Evolutionary conservation across 2,888 invertebrate genomes (phyloP).

Genomic region (Psylliodes chrysocephalus): DNA sequence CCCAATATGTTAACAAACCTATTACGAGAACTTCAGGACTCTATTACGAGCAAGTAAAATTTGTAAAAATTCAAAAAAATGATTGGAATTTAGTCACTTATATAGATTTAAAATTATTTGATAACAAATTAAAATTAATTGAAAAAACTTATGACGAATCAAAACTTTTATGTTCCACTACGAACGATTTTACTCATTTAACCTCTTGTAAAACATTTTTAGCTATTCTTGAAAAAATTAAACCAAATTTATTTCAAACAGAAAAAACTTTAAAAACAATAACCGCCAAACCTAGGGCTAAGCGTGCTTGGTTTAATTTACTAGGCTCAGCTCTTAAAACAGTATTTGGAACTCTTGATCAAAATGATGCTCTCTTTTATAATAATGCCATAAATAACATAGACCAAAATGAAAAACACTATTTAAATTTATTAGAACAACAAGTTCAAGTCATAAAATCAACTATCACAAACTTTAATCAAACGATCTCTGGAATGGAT

Average conservation of each 20-base stretch:
- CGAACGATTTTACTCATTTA: background rate
- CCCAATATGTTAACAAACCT: background rate
- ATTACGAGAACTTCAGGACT: slow-evolving; percentile 20
- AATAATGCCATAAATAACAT: slow-evolving; percentile 33
- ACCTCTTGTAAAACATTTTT: slow-evolving; percentile 16
- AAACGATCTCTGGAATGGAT: slow-evolving; percentile 35
- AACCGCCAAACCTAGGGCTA: slow-evolving; percentile 8
- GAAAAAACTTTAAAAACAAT: background rate
- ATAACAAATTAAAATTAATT: slow-evolving; percentile 24
- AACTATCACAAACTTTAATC: slow-evolving; percentile 39
- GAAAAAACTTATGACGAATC: slow-evolving; percentile 21
- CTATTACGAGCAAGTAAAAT: slow-evolving; percentile 29
- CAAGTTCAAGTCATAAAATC: slow-evolving; percentile 38
- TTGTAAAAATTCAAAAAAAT: slow-evolving; percentile 23
- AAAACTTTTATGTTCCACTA: slow-evolving; percentile 12
- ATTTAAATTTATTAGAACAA: slow-evolving; percentile 27
- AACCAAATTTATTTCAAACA: too few relatives aligned
- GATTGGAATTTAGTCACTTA: slow-evolving; percentile 35
- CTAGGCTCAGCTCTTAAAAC: slow-evolving; percentile 34
- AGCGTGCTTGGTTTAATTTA: slow-evolving; percentile 25
- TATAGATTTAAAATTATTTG: slow-evolving; percentile 17
- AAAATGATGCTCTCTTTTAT: slow-evolving; percentile 40
- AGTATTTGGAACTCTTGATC: slow-evolving; percentile 38
- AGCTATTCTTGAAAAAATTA: slow-evolving; percentile 5
- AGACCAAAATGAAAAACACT: too few relatives aligned